Percentiles rank a stretch among this genome's conserved stretches.
Conservation (phyloP, 2,888 invertebrate species). For the Cancer borealis region DNA sequence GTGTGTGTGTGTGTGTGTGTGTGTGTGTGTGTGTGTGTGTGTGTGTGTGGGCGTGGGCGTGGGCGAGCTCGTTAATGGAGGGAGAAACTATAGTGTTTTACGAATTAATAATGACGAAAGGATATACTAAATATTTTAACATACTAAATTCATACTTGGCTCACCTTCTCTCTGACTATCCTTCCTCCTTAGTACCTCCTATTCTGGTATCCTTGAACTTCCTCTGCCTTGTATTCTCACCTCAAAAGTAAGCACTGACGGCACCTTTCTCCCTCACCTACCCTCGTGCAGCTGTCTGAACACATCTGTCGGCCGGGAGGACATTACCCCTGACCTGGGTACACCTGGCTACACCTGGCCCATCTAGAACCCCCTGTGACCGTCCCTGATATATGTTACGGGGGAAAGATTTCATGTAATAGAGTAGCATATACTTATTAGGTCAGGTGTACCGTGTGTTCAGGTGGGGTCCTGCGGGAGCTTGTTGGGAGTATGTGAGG, state of each 20-base stretch:
- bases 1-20: too few relatives aligned
- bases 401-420: constrained; percentile 3
- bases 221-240: not conserved
- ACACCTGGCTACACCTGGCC: not conserved
- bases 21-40: too few relatives aligned
- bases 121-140: too few relatives aligned
- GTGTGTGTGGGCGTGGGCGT: too few relatives aligned
- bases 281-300: not conserved
- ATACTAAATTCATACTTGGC: too few relatives aligned
- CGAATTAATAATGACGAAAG: too few relatives aligned
- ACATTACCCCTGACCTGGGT: not conserved
- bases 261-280: not conserved
- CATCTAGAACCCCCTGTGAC: not conserved
- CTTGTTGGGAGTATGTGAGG: not conserved
- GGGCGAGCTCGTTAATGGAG: too few relatives aligned
- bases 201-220: not conserved
- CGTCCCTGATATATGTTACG: not conserved
- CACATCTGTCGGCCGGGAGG: not conserved
- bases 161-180: not conserved
- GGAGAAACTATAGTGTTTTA: too few relatives aligned
- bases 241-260: not conserved
- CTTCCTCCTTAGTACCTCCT: not conserved
- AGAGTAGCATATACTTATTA: not conserved
- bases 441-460: not conserved
- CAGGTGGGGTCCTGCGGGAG: not conserved